Evolutionary conservation across 2,113 vertebrate species (phyloP), one percentile per base, ranked within the genome.

Genomic region (Leucoraja erinaceus): DNA sequence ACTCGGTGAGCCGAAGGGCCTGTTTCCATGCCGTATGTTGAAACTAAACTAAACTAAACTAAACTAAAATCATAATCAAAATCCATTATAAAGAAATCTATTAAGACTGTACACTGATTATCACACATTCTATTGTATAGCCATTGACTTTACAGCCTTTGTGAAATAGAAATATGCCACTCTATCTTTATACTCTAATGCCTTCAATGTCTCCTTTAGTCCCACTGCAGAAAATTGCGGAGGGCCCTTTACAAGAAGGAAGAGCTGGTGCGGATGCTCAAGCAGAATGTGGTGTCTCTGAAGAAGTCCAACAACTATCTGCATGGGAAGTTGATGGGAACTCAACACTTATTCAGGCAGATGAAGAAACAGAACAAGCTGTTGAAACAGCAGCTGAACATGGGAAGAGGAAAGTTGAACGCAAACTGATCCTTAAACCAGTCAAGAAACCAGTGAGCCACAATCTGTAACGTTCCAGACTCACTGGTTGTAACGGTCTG

Each of bases 191-290:
- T n/a, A n/a, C n/a, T n/a, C n/a, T n/a, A n/a, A n/a, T n/a, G n/a
- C 28, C 59, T 86, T 61, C n/a, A 31, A 86, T 86, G 83, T 63
- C 59, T 63, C 59, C 93, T 83, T 2, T 94, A 97, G 97, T 93
- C 97, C 93, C 92, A 97, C 93, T 97, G 97, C 94, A 96, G 96
- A 25, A 94, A 96, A 0, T 96, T 97, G 93, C 97, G 97, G 95
- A 97, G 96, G 94, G 97, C 97, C 90, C 95, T 97, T 93, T 96
- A 97, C 66, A 97, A 97, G 94, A 97, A 97, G 92, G 97, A n/a
- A n/a, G n/a, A n/a, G n/a, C n/a, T 97, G 91, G 97, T 96, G 93
- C 96, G 95, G 94, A 96, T 94, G 3, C 96, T 97, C 76, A 97
- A 96, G 31, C 96, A 97, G 94, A 96, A 97, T 93, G 97, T 97